phyloP scores from a whole-genome alignment of 2,113 vertebrate species.

The Drymodes brunneopygia region DNA sequence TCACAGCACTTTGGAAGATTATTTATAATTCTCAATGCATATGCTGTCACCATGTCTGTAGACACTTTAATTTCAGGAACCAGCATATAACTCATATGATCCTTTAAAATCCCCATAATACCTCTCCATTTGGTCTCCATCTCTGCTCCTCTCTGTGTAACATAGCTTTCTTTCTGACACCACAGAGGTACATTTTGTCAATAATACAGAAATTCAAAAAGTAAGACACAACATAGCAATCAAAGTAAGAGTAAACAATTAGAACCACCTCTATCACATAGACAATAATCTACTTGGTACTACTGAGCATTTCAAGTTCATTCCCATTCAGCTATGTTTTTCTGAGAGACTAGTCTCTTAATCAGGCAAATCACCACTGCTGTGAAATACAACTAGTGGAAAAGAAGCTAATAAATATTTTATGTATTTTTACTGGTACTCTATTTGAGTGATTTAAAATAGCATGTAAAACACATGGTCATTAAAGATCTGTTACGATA shows the following conservation, averaged over 20 bases:
- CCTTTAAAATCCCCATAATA: not conserved
- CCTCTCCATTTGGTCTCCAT: not conserved
- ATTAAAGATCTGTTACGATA: not conserved
- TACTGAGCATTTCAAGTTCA: constrained; percentile 20
- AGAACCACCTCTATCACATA: constrained; percentile 15
- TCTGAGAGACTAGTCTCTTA: constrained; percentile 53
- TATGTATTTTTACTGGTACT: constrained; percentile 34
- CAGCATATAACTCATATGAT: not conserved
- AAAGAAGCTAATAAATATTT: constrained; percentile 47
- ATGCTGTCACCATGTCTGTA: not conserved
- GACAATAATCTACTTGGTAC: constrained; percentile 55
- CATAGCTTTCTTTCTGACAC: not conserved
- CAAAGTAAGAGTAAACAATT: constrained; percentile 60
- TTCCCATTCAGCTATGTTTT: constrained; percentile 44
- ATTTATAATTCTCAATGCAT: not conserved
- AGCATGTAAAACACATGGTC: not conserved
- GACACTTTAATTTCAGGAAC: not conserved
- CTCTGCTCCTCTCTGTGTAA: not conserved
- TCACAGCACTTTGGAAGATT: not conserved
- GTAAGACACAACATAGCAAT: constrained; percentile 27
- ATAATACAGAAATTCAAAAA: constrained; percentile 13
- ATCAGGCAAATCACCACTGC: constrained; percentile 52
- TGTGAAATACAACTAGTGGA: constrained; percentile 8
- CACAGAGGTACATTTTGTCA: not conserved
- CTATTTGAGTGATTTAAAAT: constrained; percentile 11